Conservation (phyloP, 2,888 invertebrate genomes). For the Cordylochernes scorpioides region DNA sequence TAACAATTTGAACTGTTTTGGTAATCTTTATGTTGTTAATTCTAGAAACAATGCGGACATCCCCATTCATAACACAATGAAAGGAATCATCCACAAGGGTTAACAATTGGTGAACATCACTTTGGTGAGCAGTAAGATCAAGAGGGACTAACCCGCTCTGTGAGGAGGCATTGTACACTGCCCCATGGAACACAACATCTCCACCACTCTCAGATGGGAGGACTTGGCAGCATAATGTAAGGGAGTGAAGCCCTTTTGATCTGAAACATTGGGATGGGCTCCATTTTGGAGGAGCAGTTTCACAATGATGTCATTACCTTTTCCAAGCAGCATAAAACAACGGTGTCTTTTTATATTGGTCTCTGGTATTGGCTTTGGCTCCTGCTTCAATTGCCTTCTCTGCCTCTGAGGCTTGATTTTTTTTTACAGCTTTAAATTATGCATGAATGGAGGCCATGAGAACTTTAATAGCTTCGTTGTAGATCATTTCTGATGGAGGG, state of each 20-base stretch:
- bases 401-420: not conserved
- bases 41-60: not conserved
- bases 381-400: slow-evolving; percentile 1
- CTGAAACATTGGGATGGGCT: slow-evolving; percentile 4
- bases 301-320: slow-evolving; percentile 3
- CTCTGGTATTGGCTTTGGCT: slow-evolving; percentile 3
- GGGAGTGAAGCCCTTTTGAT: slow-evolving; percentile 2
- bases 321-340: slow-evolving; percentile 6
- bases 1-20: not conserved
- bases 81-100: slow-evolving; percentile 2
- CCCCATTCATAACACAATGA: slow-evolving; percentile 1
- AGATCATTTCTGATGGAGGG: not conserved
- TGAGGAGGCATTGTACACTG: slow-evolving; percentile 1
- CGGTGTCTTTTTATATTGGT: not conserved
- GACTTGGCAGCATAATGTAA: slow-evolving; percentile 5
- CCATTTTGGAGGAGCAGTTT: slow-evolving; percentile 2
- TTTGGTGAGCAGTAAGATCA: not conserved
- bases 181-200: slow-evolving; percentile 1
- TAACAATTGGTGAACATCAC: slow-evolving; percentile 1
- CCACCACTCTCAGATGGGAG: not conserved
- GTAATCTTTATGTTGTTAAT: not conserved
- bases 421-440: slow-evolving; percentile 3
- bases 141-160: not conserved
- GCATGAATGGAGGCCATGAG: slow-evolving; percentile 1
- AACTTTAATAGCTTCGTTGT: not conserved